These are phyloP conservation scores for Argopecten irradians DNA, from an alignment of 1,140 invertebrate species.

Conservation along the genomic window DNA sequence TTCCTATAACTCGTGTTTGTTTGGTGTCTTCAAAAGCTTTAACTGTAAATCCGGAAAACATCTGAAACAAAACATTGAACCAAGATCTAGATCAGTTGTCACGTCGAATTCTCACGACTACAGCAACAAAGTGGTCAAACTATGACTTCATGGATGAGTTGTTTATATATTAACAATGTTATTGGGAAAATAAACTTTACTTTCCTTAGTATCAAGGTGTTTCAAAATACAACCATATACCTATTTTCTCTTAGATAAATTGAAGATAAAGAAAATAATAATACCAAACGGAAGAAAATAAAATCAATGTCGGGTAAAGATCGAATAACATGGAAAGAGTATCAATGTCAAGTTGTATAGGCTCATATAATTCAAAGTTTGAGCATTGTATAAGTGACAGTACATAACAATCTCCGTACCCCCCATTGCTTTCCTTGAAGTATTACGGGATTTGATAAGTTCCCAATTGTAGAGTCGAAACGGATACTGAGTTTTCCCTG, in stretches of 20 bases:
- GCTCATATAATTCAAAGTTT: not conserved
- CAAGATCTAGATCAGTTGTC: not conserved
- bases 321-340: not conserved
- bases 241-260: not conserved
- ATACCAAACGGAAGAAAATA: not conserved
- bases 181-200: not conserved
- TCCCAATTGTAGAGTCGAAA: not conserved
- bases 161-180: no score
- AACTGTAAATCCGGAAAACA: not conserved
- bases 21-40: not conserved
- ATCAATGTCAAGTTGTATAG: not conserved
- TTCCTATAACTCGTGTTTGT: not conserved
- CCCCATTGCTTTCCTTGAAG: not conserved
- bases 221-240: not conserved
- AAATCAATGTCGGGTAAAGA: not conserved
- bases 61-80: not conserved
- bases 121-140: not conserved
- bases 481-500: not conserved
- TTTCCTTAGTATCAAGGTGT: not conserved
- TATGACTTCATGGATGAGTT: not conserved
- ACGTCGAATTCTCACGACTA: not conserved
- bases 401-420: not conserved
- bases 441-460: not conserved
- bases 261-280: not conserved
- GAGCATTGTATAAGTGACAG: no score